Conservation (phyloP, 2,113 vertebrate species). For the Murina feae region DNA sequence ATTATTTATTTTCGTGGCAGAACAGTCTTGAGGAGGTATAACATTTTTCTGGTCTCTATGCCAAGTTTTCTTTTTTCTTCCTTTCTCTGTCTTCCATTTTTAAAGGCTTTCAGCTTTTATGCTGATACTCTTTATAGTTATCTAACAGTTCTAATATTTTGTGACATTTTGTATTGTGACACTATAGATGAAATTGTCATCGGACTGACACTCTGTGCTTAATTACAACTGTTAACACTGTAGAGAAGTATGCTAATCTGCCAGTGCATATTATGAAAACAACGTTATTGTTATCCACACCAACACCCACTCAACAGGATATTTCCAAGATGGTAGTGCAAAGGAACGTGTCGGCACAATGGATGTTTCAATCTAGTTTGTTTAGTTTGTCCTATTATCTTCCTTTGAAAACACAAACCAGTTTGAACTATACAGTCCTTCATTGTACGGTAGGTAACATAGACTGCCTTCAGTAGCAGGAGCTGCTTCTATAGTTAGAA, state of each 20-base stretch:
- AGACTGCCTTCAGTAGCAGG: background rate
- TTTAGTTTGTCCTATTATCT: constrained; percentile 61
- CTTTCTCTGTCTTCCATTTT: constrained; percentile 62
- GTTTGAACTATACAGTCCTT: constrained; percentile 1
- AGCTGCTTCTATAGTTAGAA: background rate
- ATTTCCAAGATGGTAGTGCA: constrained; percentile 82
- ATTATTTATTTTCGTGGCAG: constrained; percentile 84
- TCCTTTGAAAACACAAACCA: constrained; percentile 33
- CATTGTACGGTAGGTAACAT: background rate
- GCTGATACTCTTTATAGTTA: constrained; percentile 82
- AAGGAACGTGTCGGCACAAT: constrained; percentile 76
- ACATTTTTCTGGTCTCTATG: constrained; percentile 78
- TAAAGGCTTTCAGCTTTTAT: constrained; percentile 70
- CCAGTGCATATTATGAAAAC: constrained; percentile 87
- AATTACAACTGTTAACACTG: constrained; percentile 88
- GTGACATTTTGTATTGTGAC: constrained; percentile 89
- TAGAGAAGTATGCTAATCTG: constrained; percentile 84
- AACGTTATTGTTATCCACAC: constrained; percentile 87
- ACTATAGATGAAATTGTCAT: constrained; percentile 88
- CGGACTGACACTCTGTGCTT: constrained; percentile 87
- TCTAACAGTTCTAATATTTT: constrained; percentile 87
- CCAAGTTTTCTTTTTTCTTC: constrained; percentile 75
- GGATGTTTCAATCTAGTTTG: constrained; percentile 65
- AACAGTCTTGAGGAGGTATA: constrained; percentile 82
- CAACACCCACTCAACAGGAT: constrained; percentile 84